phyloP scores from a whole-genome alignment of 2,113 vertebrate species.

The Tamias sibiricus region DNA sequence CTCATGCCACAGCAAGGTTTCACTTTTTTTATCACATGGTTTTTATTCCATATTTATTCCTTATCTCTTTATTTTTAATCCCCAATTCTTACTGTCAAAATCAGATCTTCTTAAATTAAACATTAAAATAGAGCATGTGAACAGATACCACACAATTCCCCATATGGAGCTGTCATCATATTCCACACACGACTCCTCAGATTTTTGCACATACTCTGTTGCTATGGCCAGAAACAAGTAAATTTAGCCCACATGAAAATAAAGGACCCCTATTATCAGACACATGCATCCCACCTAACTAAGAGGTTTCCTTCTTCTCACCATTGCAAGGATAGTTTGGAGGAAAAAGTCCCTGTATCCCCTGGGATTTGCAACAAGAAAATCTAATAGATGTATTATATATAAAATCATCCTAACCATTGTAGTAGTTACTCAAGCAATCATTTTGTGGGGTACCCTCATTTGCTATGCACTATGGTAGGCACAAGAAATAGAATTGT shows the following conservation, averaged over 20 bases:
- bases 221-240: constrained; percentile 19
- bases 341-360: background rate
- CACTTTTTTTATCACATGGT: background rate
- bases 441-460: background rate
- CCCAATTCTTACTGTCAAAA: constrained; percentile 43
- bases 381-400: background rate
- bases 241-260: constrained; percentile 66
- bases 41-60: constrained; percentile 38
- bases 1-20: background rate
- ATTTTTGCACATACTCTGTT: constrained; percentile 62
- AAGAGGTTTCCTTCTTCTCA: background rate
- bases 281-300: background rate
- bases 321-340: background rate
- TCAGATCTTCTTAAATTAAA: constrained; percentile 72
- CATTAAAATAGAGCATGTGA: constrained; percentile 42
- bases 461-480: background rate
- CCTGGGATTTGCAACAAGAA: constrained; percentile 21
- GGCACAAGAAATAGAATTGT: background rate
- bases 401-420: background rate
- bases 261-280: constrained; percentile 15
- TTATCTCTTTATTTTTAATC: constrained; percentile 48
- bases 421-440: background rate
- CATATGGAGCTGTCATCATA: constrained; percentile 69
- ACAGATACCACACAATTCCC: constrained; percentile 31
- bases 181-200: constrained; percentile 56